Evolutionary conservation across 2,113 vertebrate genomes (phyloP).

Genomic region (Probosciger aterrimus): DNA sequence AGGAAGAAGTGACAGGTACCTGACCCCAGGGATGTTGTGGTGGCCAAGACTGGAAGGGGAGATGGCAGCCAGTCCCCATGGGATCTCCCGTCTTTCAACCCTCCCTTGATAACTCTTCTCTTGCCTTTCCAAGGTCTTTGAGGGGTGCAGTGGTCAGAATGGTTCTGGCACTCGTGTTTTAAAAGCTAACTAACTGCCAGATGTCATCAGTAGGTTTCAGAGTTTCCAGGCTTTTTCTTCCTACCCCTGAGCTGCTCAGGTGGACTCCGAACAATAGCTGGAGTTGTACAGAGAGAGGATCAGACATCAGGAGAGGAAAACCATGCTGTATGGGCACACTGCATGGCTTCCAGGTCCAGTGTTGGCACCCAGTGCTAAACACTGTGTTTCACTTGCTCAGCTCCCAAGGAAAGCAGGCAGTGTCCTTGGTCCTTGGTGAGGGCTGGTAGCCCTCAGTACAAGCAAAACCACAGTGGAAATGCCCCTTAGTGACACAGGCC

Average conservation of each 20-base stretch:
- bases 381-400: accelerated
- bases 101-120: neutral
- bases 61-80: accelerated
- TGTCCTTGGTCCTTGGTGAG: neutral
- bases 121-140: neutral
- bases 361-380: neutral
- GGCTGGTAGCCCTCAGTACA: neutral
- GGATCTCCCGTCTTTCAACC: neutral
- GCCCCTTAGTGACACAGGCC: neutral
- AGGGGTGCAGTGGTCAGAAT: neutral
- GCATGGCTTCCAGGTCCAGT: accelerated
- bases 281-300: neutral
- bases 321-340: too few relatives aligned
- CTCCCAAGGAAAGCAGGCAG: neutral
- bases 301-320: neutral
- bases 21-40: neutral
- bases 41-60: neutral
- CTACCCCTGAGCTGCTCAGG: neutral
- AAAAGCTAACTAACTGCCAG: neutral
- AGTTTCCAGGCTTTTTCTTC: neutral
- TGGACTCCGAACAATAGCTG: neutral
- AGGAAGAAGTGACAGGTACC: neutral
- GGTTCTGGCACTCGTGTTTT: neutral
- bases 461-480: accelerated
- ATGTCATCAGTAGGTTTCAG: neutral